Evolutionary conservation across 2,113 vertebrate species (phyloP).

Genomic region (Zosterops hypoxanthus): DNA sequence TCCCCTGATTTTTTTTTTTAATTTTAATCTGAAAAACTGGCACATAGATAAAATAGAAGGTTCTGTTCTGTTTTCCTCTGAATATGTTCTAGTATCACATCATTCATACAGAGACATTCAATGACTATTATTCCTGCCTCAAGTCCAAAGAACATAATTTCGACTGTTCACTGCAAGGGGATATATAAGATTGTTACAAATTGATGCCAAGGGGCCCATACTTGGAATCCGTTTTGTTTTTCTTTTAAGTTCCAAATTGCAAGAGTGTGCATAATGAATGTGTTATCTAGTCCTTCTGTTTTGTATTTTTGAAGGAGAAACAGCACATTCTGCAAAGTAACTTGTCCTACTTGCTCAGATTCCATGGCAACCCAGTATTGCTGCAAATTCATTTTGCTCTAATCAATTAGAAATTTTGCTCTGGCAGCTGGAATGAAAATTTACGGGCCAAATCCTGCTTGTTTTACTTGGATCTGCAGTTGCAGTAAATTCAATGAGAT

Average conservation of each 20-base stretch:
- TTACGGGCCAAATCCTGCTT: neutral
- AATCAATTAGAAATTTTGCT: slow-evolving; percentile 61
- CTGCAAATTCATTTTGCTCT: slow-evolving; percentile 22
- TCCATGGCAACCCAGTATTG: slow-evolving; percentile 57
- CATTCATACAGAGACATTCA: slow-evolving; percentile 2
- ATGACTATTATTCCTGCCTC: slow-evolving; percentile 19
- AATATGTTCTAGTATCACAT: slow-evolving; percentile 10
- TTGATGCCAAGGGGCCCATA: slow-evolving; percentile 56
- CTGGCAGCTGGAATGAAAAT: slow-evolving; percentile 58
- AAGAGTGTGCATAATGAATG: slow-evolving; percentile 58
- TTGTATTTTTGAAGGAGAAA: slow-evolving; percentile 62
- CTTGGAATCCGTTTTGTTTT: slow-evolving; percentile 51
- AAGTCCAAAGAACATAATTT: slow-evolving; percentile 55
- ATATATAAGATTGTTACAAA: slow-evolving; percentile 45
- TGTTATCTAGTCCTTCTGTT: slow-evolving; percentile 68
- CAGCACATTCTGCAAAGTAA: slow-evolving; percentile 28
- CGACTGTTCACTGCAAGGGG: slow-evolving; percentile 16
- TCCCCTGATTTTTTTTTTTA: neutral
- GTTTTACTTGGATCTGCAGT: slow-evolving; percentile 22
- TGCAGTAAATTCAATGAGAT: neutral
- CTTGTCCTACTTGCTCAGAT: slow-evolving; percentile 54
- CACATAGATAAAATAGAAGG: slow-evolving; percentile 12
- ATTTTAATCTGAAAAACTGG: slow-evolving; percentile 35
- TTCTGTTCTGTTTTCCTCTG: slow-evolving; percentile 11
- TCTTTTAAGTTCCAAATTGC: slow-evolving; percentile 44